Evolutionary conservation across 2,797 vertebrate genomes (phyloP), one percentile per base, ranked within the genome.

Genomic region (Pteropus rufus): DNA sequence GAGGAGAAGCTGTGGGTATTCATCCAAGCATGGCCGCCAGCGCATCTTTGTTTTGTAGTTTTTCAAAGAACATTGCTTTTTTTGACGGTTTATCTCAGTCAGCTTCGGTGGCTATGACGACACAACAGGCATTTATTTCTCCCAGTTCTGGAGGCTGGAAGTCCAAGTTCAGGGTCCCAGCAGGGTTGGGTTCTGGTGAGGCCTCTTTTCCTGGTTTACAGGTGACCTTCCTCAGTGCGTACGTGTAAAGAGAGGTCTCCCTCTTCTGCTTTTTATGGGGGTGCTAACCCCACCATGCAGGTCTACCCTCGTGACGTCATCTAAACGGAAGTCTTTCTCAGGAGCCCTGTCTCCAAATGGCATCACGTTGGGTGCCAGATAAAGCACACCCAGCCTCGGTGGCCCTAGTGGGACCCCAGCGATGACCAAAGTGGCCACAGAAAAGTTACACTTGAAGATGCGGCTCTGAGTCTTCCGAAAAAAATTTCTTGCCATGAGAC

Each of bases 311-410:
- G 29, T 4, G 31, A 64, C 24, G 34, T 75, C 34, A 34, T 83
- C 58, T 34, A 44, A 73, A 54, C 3, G 46, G n/a, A 34, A 21
- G 1, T 29, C 18, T 18, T 5, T 36, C 54, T 81, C 80, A 29
- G 75, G 54, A 52, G 29, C 10, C n/a, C 24, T 26, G 10, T 46
- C 19, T 93, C 52, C 73, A 60, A 49, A 18, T 3, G 60, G 19
- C n/a, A 77, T 67, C 36, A 44, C 23, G 34, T 11, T 9, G 8
- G 0, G 85, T 77, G 79, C 92, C 96, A 65, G 95, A 93, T 81
- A 60, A 94, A 94, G 96, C 83, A 89, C 94, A 95, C 73, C 69
- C 49, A 81, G 36, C 36, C 49, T 5, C 46, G 18, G 16, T 14
- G 73, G 95, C 65, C 90, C 62, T 8, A 3, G n/a, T 8, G 56